Evolutionary conservation across 2,113 vertebrate genomes (phyloP).

Genomic region (Ptyas mucosa): DNA sequence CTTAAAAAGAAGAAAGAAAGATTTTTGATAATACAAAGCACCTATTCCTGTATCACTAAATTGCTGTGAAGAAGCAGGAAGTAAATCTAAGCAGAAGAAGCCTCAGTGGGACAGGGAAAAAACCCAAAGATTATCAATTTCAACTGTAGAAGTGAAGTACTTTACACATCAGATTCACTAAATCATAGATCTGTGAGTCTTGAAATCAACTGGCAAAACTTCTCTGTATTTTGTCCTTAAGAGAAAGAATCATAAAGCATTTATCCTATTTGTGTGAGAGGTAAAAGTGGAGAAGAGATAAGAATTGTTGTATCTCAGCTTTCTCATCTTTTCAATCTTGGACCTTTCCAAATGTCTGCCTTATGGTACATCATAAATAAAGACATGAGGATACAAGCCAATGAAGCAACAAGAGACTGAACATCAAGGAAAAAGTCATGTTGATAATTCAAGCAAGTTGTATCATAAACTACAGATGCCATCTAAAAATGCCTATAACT

Average conservation of each 20-base stretch:
- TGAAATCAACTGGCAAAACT: not conserved
- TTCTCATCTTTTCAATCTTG: not conserved
- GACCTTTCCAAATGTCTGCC: not conserved
- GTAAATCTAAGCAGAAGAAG: slow-evolving; percentile 17
- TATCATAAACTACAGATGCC: not conserved
- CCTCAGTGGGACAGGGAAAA: slow-evolving; percentile 1
- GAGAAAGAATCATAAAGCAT: not conserved
- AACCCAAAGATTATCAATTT: not conserved
- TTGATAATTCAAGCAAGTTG: not conserved
- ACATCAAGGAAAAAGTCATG: not conserved
- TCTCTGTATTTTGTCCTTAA: not conserved
- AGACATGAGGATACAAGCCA: not conserved
- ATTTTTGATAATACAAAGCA: slow-evolving; percentile 16
- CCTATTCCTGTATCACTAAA: not conserved
- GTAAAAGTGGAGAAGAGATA: not conserved
- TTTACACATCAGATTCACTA: not conserved
- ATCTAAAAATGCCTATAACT: not conserved
- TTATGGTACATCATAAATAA: not conserved
- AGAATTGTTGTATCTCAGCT: not conserved
- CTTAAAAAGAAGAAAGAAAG: slow-evolving; percentile 68
- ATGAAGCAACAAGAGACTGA: not conserved
- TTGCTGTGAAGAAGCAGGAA: slow-evolving; percentile 26
- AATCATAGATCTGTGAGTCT: not conserved
- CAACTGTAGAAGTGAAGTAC: not conserved
- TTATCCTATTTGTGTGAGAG: not conserved